Base-by-base conservation (phyloP, 1,140 invertebrate genomes). In the Marisa cornuarietis region DNA sequence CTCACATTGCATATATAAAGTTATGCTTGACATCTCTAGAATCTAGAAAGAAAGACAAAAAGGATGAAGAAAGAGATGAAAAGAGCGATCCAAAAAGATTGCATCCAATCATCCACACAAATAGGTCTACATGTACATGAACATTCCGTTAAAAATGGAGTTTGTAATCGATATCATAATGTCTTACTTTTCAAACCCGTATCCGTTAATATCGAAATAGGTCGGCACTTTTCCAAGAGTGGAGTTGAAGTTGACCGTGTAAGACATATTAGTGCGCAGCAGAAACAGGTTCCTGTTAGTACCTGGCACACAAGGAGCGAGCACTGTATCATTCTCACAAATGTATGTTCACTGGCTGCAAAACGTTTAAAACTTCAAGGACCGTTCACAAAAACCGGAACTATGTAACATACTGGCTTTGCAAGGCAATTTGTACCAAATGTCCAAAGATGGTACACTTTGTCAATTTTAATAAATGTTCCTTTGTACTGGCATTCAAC, bases 181-280 rank as follows among this genome's bases (percentile, higher is more conserved):
- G 51, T 18, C 76, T 54, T 78, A 78, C 68, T 69, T 54, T 26
- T 71, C 68, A 16, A 71, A 5, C 18, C 51, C 49, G 24, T n/a
- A 58, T 22, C 26, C 68, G 20, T 24, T 49, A 20, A 79, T 31
- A 13, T 62, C 54, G 52, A 76, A 49, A 20, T 65, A 76, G 4
- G 14, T 76, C 11, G 74, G 74, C 26, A 76, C 61, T 49, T 31
- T 10, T 1, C 74, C 65, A 4, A 76, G 11, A 65, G 61, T 49
- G 0, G 16, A 31, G 22, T 76, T 76, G 62, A 76, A 76, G 31
- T 65, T 65, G 24, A 76, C 74, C 7, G 74, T 65, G 31, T 76
- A 76, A 4, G 74, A 76, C 74, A 49, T 76, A 42, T 65, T 24
- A 10, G 74, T 76, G 7, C 74, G 24, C 58, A 76, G 22, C 31